Conservation (phyloP, 2,797 vertebrate genomes). For the Capromys pilorides region DNA sequence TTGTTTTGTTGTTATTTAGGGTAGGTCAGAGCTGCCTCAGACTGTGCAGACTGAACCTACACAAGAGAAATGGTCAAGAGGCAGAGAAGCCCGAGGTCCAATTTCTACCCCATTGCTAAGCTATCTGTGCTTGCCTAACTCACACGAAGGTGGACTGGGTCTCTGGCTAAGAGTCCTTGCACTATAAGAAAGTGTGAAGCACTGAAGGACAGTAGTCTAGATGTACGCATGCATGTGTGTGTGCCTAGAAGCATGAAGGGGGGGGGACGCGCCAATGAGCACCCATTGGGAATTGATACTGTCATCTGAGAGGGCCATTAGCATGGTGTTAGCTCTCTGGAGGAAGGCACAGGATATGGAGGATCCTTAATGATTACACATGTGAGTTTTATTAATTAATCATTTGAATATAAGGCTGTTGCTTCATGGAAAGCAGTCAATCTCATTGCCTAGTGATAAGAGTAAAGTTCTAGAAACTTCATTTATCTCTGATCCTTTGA, state of each 20-base stretch:
- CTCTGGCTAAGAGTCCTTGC: not conserved
- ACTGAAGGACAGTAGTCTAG: not conserved
- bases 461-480: constrained; percentile 67
- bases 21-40: not conserved
- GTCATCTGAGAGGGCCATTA: not conserved
- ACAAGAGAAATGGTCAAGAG: not conserved
- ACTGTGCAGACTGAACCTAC: not conserved
- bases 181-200: not conserved
- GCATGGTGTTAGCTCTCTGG: not conserved
- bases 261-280: not conserved
- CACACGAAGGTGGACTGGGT: not conserved
- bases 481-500: constrained; percentile 71
- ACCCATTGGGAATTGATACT: not conserved
- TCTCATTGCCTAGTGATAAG: constrained; percentile 65
- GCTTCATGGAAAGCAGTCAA: constrained; percentile 66
- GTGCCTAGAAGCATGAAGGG: not conserved
- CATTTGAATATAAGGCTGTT: constrained; percentile 66
- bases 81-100: not conserved
- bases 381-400: constrained; percentile 71
- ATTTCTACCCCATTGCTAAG: not conserved
- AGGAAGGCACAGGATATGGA: not conserved
- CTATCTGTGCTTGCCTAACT: not conserved
- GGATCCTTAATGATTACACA: constrained; percentile 43
- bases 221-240: too few species aligned
- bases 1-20: not conserved